These are phyloP conservation scores for Pimephales promelas DNA, from an alignment of 2,113 vertebrate genomes.

Conservation along the genomic window DNA sequence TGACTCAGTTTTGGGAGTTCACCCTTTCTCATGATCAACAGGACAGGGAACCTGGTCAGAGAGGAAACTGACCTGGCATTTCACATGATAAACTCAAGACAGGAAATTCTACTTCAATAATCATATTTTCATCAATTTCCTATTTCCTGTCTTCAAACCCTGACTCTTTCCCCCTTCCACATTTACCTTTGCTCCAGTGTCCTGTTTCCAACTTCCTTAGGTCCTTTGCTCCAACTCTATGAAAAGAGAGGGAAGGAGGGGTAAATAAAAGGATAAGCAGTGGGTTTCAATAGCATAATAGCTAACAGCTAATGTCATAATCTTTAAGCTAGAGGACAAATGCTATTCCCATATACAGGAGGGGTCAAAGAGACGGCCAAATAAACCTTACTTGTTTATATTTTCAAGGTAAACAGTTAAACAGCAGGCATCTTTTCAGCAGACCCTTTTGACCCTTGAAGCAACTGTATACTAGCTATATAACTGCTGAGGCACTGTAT, in stretches of 20 bases:
- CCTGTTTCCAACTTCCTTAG: constrained; percentile 14
- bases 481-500: constrained; percentile 25
- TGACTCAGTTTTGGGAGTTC: constrained; percentile 32
- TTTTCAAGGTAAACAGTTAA: background rate
- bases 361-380: background rate
- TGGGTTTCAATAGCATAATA: constrained; percentile 1
- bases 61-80: constrained; percentile 49
- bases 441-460: background rate
- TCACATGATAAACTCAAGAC: constrained; percentile 45
- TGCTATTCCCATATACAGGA: background rate
- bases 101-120: constrained; percentile 49
- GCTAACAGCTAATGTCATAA: background rate
- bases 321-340: background rate
- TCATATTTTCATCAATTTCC: constrained; percentile 14
- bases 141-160: constrained; percentile 48
- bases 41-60: constrained; percentile 52
- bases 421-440: constrained; percentile 5
- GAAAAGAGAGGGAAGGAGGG: background rate
- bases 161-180: constrained; percentile 10
- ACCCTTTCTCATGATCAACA: constrained; percentile 38
- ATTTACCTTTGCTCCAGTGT: constrained; percentile 23
- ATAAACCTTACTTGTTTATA: constrained; percentile 20
- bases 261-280: background rate
- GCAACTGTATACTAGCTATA: background rate
- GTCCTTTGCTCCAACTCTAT: background rate